Conservation (phyloP, 2,888 invertebrate species). For the Allophyes oxyacanthae region DNA sequence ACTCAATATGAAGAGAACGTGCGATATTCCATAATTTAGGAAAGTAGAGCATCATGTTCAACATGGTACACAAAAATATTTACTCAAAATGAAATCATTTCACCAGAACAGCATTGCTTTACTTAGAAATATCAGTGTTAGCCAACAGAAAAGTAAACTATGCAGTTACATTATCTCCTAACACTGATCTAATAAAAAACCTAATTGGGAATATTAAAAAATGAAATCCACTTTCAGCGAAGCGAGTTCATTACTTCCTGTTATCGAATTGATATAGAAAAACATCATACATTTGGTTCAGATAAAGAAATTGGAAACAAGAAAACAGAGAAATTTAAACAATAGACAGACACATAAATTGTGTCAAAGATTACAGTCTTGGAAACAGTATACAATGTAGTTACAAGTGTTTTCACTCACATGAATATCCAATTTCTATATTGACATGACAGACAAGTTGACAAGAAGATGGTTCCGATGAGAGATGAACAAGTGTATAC, state of each 20-base stretch:
- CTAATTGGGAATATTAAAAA: background rate
- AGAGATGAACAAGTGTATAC: background rate
- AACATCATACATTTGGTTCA: too few relatives aligned
- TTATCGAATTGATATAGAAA: too few relatives aligned
- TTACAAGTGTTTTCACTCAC: slow-evolving; percentile 24
- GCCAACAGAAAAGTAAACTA: slow-evolving; percentile 12
- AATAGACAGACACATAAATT: slow-evolving; percentile 21
- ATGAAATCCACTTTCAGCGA: background rate
- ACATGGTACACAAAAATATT: slow-evolving; percentile 43
- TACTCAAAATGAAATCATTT: slow-evolving; percentile 32
- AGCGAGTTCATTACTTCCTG: background rate
- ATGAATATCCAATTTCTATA: slow-evolving; percentile 15
- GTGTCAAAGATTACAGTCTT: background rate
- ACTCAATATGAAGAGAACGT: slow-evolving; percentile 19
- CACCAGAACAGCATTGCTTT: slow-evolving; percentile 26
- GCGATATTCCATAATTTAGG: slow-evolving; percentile 27
- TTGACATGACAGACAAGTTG: slow-evolving; percentile 24
- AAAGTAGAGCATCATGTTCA: slow-evolving; percentile 37
- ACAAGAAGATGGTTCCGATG: slow-evolving; percentile 17
- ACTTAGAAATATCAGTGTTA: slow-evolving; percentile 24
- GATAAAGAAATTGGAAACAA: too few relatives aligned
- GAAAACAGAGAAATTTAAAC: too few relatives aligned
- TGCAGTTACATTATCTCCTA: slow-evolving; percentile 1
- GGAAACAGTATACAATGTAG: slow-evolving; percentile 20
- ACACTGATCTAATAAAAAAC: background rate